Percentiles rank a stretch among this genome's conserved stretches.
These are phyloP conservation scores for Otus scops DNA, from an alignment of 2,797 vertebrate genomes.

Conservation along the genomic window DNA sequence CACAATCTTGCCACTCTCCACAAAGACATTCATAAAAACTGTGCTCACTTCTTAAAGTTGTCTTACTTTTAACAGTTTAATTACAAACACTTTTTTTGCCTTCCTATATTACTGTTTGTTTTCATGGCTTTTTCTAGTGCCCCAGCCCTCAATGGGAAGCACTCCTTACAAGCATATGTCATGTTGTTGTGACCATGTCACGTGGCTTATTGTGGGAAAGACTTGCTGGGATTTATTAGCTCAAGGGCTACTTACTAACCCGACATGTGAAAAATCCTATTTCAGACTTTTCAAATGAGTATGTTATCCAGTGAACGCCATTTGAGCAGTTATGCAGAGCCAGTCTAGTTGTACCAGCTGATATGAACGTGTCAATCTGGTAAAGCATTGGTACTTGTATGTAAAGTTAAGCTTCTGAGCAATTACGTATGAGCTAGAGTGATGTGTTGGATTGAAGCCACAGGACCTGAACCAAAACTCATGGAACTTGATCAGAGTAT, in stretches of 20 bases:
- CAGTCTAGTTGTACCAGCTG: not conserved
- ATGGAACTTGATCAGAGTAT: slow-evolving; percentile 56
- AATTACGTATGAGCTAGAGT: not conserved
- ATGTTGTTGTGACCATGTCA: not conserved
- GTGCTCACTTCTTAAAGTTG: not conserved
- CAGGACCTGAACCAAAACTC: slow-evolving; percentile 42
- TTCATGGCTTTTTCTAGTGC: not conserved
- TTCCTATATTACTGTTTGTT: not conserved
- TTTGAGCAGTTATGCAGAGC: not conserved
- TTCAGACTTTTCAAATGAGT: not conserved
- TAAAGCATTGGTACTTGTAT: not conserved
- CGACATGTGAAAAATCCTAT: not conserved
- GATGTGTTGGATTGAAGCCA: slow-evolving; percentile 33
- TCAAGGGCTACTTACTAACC: not conserved
- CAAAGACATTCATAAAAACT: not conserved
- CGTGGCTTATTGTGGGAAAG: not conserved
- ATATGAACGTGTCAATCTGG: not conserved
- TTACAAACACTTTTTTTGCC: not conserved
- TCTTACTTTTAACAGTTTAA: not conserved
- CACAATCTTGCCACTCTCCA: not conserved
- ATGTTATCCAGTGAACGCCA: not conserved
- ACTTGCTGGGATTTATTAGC: not conserved
- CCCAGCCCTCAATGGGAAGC: not conserved
- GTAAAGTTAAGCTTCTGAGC: slow-evolving; percentile 26
- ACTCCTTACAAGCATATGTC: not conserved